phyloP scores from a whole-genome alignment of 2,888 invertebrate species.

The Phalera bucephala region DNA sequence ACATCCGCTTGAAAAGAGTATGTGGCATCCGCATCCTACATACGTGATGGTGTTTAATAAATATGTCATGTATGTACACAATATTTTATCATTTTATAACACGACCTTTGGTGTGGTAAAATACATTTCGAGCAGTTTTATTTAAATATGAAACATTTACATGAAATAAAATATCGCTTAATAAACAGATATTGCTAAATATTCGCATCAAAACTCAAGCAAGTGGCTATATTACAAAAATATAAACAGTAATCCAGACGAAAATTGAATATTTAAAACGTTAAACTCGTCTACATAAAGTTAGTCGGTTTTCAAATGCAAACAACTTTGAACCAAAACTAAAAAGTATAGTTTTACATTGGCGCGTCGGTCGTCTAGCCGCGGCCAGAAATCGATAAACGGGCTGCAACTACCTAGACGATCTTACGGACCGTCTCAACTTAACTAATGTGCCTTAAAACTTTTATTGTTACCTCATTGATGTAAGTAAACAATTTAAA shows the following conservation, averaged over 20 bases:
- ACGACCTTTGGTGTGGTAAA: too few relatives aligned
- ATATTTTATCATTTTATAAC: too few relatives aligned
- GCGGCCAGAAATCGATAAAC: slow-evolving; percentile 63
- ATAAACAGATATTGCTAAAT: too few relatives aligned
- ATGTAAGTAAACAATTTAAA: neutral
- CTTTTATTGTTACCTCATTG: neutral
- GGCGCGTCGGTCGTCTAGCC: slow-evolving; percentile 53
- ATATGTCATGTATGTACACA: too few relatives aligned
- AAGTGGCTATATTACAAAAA: slow-evolving; percentile 19
- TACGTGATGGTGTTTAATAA: too few relatives aligned
- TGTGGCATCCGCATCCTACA: too few relatives aligned
- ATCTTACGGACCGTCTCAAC: slow-evolving; percentile 31
- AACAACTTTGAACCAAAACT: slow-evolving; percentile 37
- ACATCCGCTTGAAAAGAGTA: too few relatives aligned
- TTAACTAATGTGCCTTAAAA: slow-evolving; percentile 12
- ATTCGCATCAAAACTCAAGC: too few relatives aligned
- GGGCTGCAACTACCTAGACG: slow-evolving; percentile 48
- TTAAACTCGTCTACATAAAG: slow-evolving; percentile 31
- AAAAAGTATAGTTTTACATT: slow-evolving; percentile 66
- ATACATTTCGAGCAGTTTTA: too few relatives aligned
- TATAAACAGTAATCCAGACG: too few relatives aligned
- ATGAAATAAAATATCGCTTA: too few relatives aligned
- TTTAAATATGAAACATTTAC: too few relatives aligned
- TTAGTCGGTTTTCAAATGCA: slow-evolving; percentile 37
- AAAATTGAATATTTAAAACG: slow-evolving; percentile 17